Base-by-base conservation (phyloP, 2,888 invertebrate genomes). In the Synergus japonicus region DNA sequence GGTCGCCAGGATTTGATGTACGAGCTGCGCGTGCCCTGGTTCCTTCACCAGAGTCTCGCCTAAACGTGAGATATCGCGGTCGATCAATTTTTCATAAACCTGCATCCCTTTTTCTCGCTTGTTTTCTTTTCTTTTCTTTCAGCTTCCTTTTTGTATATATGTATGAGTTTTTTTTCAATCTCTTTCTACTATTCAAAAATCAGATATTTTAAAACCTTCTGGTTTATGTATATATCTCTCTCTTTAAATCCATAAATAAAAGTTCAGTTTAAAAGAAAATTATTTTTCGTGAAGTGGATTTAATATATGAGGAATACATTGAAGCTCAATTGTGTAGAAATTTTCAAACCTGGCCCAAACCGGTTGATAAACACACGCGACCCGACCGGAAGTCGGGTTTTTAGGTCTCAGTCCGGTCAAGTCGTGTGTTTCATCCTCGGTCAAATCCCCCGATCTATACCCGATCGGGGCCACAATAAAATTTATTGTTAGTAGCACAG, bases 51-150 rank as follows among this genome's bases (percentile, higher is more conserved):
- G 83, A 83, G 82, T 81, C 86, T 85, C 88, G 86, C 88, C 87
- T 91, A 92, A 92, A 91, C 89, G 89, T 92, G 90, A 92, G 90
- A 92, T 92, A 87, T 86, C 86, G 91, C 87, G 88, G 84, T 85
- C 85, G 86, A 85, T 87, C 86, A 87, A 87, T 86, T 86, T 92
- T 92, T 92, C 90, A 91, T 91, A 88, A 88, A 87, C 83, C 86
- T 81, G 82, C 83, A 60, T 64, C 64, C 58, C 22, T 79, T 76
- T 37, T 76, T 37, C 44, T 29, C 73, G 41, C 64, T 76, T 49
- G 43, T 73, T 37, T 46, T 63, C 22, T 12, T 43, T 78, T 78
- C 58, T 76, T 67, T 76, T 54, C 81, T 66, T 66, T 63, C 60
- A 29, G 5, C 18, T 77, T 65, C 73, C 63, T 44, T 63, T 5